Conservation (phyloP, 2,888 invertebrate genomes). For the Sinelater perroti region DNA sequence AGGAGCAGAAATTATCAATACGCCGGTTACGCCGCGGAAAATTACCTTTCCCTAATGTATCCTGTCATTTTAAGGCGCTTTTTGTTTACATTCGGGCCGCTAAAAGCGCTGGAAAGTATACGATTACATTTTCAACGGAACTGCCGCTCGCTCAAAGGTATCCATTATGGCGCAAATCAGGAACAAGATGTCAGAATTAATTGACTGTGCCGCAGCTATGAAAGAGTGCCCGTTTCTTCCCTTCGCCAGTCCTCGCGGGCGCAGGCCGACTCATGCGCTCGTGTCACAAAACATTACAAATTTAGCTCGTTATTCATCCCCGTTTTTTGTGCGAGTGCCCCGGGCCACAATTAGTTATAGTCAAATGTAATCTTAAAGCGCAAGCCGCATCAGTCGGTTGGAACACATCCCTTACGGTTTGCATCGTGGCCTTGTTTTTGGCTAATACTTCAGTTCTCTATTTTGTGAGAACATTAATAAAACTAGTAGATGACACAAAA, state of each 20-base stretch:
- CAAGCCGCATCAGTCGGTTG: too few relatives aligned
- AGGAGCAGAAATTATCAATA: constrained; percentile 33
- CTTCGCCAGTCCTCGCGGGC: neutral
- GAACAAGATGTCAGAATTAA: constrained; percentile 1
- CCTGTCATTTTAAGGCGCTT: constrained; percentile 32
- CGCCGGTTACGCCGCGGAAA: constrained; percentile 19
- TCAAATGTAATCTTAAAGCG: constrained; percentile 3
- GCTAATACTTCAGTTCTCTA: too few relatives aligned
- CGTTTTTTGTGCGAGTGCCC: constrained; percentile 19
- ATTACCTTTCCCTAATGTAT: constrained; percentile 35
- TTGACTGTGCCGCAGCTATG: neutral
- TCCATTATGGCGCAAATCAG: neutral
- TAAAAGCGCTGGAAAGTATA: constrained; percentile 24
- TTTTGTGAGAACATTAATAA: too few relatives aligned
- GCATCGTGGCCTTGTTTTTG: too few relatives aligned
- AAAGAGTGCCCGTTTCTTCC: neutral
- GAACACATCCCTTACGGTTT: too few relatives aligned
- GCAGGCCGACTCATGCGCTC: neutral
- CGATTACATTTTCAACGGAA: constrained; percentile 17
- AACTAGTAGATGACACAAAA: too few relatives aligned
- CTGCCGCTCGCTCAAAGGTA: constrained; percentile 5
- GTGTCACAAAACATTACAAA: constrained; percentile 1
- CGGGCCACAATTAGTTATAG: constrained; percentile 20
- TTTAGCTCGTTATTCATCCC: constrained; percentile 20
- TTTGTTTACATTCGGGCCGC: constrained; percentile 25